phyloP scores from a whole-genome alignment of 2,888 invertebrate genomes.

The Macaria liturata region DNA sequence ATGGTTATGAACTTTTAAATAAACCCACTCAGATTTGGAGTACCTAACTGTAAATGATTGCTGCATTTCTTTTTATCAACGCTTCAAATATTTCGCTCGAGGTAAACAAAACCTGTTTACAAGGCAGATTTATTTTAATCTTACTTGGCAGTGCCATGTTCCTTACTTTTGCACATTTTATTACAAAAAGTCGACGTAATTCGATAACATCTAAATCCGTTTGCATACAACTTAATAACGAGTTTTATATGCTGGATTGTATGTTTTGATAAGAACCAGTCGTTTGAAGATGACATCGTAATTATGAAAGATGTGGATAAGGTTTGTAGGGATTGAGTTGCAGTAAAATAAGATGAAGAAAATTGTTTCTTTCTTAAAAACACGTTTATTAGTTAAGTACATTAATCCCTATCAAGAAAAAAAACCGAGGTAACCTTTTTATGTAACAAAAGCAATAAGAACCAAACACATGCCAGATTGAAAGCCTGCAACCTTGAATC shows the following conservation, averaged over 20 bases:
- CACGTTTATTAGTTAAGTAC: no score
- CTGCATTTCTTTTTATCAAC: background rate
- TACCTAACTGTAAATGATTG: no score
- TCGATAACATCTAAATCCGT: constrained; percentile 43
- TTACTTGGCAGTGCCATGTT: background rate
- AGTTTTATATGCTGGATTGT: constrained; percentile 20
- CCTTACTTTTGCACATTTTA: background rate
- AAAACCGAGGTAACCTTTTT: no score
- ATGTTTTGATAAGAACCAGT: constrained; percentile 29
- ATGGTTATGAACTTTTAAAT: no score
- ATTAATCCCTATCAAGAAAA: no score
- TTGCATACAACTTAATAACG: constrained; percentile 20
- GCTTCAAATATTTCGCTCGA: background rate
- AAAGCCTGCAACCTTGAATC: no score
- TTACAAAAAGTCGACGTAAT: constrained; percentile 5
- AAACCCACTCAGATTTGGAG: no score
- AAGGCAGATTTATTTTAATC: background rate
- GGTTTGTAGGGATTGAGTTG: no score
- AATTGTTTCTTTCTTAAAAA: no score
- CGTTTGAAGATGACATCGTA: constrained; percentile 4
- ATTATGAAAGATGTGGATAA: background rate
- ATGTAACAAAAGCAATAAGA: no score
- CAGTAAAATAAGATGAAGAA: no score
- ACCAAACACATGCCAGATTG: no score
- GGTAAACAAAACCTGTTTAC: constrained; percentile 7